Evolutionary conservation across 2,888 invertebrate species (phyloP), one percentile per base, ranked within the genome.

Genomic region (Meiosimyza decipiens): DNA sequence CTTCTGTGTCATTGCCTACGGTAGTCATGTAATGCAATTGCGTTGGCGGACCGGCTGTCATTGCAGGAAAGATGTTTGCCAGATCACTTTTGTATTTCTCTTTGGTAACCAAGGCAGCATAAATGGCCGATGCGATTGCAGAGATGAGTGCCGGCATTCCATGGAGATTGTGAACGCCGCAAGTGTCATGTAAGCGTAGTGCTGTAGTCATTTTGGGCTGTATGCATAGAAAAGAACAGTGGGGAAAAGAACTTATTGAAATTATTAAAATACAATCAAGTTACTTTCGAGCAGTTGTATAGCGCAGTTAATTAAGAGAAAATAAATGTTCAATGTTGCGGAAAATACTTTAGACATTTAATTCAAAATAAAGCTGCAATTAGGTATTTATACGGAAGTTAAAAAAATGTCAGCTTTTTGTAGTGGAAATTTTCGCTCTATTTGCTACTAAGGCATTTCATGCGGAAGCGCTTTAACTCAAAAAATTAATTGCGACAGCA

Each of bases 161-260:
- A 84, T 99, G 98, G 16, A 99, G 91, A 88, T 98, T 98, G 88
- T 98, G 93, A 2, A 98, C 97, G 7, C 98, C 98, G 83, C 98
- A 98, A 75, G 87, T 87, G 81, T 87, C 87, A 75, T 87, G 86
- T 49, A 87, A 76, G 59, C 86, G 82, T 65, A 87, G 77, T 60
- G 82, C 84, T 15, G 79, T 77, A 50, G 83, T 84, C 71, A 87
- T 71, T 79, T 81, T 79, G 40, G 87, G 87, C 87, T 87, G 76
- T 40, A 78, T 40, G 54, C 9, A 60, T 28, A 6, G 54, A 49
- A 55, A 16, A 40, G 60, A 52, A 52, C 13, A 51, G n/a, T 51
- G n/a, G 6, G 11, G 49, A 68, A 51, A 50, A 33, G 6, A 51
- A 50, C 50, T 12, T 40, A 51, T 28, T 50, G 73, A 75, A 55